Conservation (phyloP, 2,888 invertebrate genomes). For the Stenodera caucasica region DNA sequence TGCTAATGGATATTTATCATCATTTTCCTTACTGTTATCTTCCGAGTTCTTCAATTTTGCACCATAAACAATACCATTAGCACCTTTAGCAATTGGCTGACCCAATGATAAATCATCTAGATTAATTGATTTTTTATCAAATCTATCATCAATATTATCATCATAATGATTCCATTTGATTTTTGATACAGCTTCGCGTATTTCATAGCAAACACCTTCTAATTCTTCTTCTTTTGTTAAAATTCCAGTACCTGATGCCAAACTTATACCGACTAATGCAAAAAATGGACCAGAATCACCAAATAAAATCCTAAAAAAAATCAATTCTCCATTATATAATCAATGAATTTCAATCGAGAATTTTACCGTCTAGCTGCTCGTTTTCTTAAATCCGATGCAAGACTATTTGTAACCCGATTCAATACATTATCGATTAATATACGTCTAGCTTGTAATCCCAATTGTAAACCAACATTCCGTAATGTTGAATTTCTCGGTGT, state of each 20-base stretch:
- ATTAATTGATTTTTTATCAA: conserved; percentile 55
- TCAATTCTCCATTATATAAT: background rate
- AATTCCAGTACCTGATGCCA: conserved; percentile 73
- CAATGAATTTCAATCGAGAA: background rate
- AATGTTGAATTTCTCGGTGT: conserved; percentile 48
- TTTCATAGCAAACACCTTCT: conserved; percentile 78
- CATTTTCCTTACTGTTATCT: conserved; percentile 24
- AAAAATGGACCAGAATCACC: conserved; percentile 75
- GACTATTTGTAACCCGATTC: conserved; percentile 67
- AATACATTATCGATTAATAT: conserved; percentile 71
- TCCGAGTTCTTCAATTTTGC: conserved; percentile 58
- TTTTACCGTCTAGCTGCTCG: conserved; percentile 63
- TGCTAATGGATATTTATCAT: conserved; percentile 66
- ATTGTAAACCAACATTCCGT: conserved; percentile 57
- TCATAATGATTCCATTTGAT: conserved; percentile 60
- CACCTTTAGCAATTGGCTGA: conserved; percentile 75
- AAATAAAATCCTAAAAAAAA: conserved; percentile 58
- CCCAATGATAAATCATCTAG: conserved; percentile 69
- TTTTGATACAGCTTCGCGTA: conserved; percentile 65
- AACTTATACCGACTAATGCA: conserved; percentile 71
- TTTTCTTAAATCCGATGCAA: conserved; percentile 65
- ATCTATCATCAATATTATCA: conserved; percentile 51
- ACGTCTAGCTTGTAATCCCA: conserved; percentile 66
- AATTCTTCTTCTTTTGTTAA: conserved; percentile 76
- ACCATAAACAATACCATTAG: conserved; percentile 79